Evolutionary conservation across 1,140 invertebrate genomes (phyloP).

Genomic region (Metaphire vulgaris): DNA sequence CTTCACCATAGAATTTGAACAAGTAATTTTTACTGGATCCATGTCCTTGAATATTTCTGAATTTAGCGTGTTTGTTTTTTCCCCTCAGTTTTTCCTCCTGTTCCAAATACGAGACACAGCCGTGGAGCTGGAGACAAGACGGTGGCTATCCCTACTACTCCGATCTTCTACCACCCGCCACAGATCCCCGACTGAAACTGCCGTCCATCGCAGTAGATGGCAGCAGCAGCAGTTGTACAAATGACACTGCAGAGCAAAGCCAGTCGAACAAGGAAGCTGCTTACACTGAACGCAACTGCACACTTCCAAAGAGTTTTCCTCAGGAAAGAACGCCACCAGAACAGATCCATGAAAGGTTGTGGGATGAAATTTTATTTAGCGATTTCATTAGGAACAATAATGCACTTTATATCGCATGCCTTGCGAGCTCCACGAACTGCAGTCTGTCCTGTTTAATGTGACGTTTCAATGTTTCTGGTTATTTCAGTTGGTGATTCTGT

Average conservation of each 20-base stretch:
- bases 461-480: background rate
- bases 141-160: constrained; percentile 10
- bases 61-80: too few species aligned
- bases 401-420: too few species aligned
- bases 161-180: background rate
- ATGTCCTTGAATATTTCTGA: too few species aligned
- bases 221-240: background rate
- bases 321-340: background rate
- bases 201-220: constrained; percentile 1
- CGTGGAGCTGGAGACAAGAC: constrained; percentile 18
- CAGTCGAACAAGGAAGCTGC: background rate
- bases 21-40: too few species aligned
- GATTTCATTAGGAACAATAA: too few species aligned
- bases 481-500: too few species aligned
- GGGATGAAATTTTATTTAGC: background rate
- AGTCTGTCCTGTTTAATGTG: background rate
- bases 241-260: background rate
- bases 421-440: background rate
- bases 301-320: too few species aligned
- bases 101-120: constrained; percentile 16
- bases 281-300: background rate
- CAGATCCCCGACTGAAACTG: background rate
- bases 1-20: too few species aligned
- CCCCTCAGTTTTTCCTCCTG: constrained; percentile 12
- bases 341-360: background rate